These are phyloP conservation scores for Diarsia mendica DNA, from an alignment of 2,888 invertebrate species.

Conservation along the genomic window DNA sequence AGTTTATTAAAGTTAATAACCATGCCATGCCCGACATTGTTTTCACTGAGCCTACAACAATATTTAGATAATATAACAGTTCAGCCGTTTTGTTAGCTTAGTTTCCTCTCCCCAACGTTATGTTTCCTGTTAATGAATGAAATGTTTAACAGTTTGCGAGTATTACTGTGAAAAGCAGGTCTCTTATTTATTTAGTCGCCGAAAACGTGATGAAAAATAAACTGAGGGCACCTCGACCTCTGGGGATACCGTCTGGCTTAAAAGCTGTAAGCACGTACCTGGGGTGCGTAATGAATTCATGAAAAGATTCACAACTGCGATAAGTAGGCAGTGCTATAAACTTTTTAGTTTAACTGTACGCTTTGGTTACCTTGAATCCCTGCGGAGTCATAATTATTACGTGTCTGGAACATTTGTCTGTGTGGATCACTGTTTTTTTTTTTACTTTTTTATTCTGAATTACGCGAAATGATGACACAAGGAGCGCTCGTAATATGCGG, in stretches of 20 bases:
- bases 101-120: slow-evolving; percentile 71
- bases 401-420: slow-evolving; percentile 27
- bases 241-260: slow-evolving; percentile 27
- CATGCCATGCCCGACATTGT: slow-evolving; percentile 60
- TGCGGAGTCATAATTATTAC: slow-evolving; percentile 13
- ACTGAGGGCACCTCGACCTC: slow-evolving; percentile 44
- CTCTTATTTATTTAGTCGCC: slow-evolving; percentile 63
- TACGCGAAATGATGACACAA: slow-evolving; percentile 21
- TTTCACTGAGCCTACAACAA: slow-evolving; percentile 59
- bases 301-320: slow-evolving; percentile 44
- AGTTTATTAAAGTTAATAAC: slow-evolving; percentile 74
- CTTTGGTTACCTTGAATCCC: slow-evolving; percentile 15
- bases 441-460: slow-evolving; percentile 11
- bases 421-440: slow-evolving; percentile 10
- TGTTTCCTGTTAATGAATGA: slow-evolving; percentile 70
- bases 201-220: slow-evolving; percentile 62
- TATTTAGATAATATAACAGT: slow-evolving; percentile 67
- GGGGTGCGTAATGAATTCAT: slow-evolving; percentile 57
- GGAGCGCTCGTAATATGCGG: slow-evolving; percentile 1
- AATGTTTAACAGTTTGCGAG: slow-evolving; percentile 64
- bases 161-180: slow-evolving; percentile 59
- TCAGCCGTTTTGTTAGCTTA: slow-evolving; percentile 66
- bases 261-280: slow-evolving; percentile 39
- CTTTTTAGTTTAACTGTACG: slow-evolving; percentile 34
- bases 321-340: slow-evolving; percentile 39